Percentiles rank a stretch among this genome's conserved stretches.
phyloP scores from a whole-genome alignment of 2,797 vertebrate genomes.

The Liasis olivaceus region DNA sequence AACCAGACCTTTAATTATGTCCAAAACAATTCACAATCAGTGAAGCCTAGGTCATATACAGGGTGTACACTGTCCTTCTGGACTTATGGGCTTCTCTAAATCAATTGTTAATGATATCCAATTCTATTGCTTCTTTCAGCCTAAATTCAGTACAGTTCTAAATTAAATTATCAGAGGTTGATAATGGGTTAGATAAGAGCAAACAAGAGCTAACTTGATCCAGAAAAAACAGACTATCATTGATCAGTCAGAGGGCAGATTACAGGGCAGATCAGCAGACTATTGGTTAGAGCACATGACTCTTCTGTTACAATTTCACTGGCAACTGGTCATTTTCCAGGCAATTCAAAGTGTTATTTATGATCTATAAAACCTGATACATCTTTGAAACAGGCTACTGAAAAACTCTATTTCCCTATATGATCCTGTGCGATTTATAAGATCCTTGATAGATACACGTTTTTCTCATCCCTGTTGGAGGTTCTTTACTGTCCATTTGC shows the following conservation, averaged over 20 bases:
- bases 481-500: background rate
- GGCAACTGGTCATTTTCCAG: background rate
- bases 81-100: background rate
- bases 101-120: background rate
- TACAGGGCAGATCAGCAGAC: background rate
- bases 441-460: background rate
- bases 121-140: background rate
- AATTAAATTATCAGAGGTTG: background rate
- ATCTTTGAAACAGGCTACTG: background rate
- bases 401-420: background rate
- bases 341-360: background rate
- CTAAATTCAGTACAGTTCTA: background rate
- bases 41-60: background rate
- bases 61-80: background rate
- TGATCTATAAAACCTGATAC: background rate
- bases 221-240: background rate
- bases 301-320: background rate
- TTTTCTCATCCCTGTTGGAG: background rate
- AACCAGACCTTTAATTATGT: background rate
- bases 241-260: background rate
- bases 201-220: background rate
- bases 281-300: background rate
- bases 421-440: background rate
- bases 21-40: background rate
- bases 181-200: background rate